Evolutionary conservation across 1,140 invertebrate species (phyloP), one percentile per base, ranked within the genome.

Genomic region (Drosophila ananassae): DNA sequence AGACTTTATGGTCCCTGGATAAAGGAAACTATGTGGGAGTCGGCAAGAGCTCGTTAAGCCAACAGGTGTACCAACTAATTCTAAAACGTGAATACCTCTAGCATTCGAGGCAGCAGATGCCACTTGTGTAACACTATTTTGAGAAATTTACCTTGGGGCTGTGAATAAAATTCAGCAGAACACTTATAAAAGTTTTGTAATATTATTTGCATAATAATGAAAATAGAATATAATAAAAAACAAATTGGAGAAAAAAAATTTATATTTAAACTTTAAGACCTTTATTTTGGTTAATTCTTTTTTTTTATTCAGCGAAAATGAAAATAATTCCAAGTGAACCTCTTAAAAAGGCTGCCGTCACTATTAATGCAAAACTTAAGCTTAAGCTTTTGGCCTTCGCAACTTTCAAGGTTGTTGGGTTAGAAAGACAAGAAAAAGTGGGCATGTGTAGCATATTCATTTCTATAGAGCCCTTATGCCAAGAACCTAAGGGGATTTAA

Each of bases 331-430:
- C 10, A 12, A 37, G 34, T 37, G 34, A 10, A 37, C 10, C 10
- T 37, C 34, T 37, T 37, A 3, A 37, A 37, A 37, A 3, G 41
- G 51, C 22, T 56, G 34, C 57, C 51, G 44, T 44, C 62, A 50
- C 47, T 32, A 44, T 57, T 51, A 47, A 57, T 73, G 57, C 22
- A 51, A 21, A 78, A 57, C 81, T 75, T 69, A 56, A 50, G 22
- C 41, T 37, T 74, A 56, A 54, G 22, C 41, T 37, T n/a, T 28
- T 30, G 60, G 13, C 32, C 44, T 39, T 34, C 24, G 9, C 21
- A 50, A 67, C 48, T 69, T 52, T 44, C 54, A 87, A 77, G 81
- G 81, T 47, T 73, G 25, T 39, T 32, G 22, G 44, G 44, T 28
- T 44, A 54, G 28, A 25, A 58, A 32, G 21, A 12, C 10, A 37